A percentile compares a stretch with the other conserved stretches of the same genome.
Conservation (phyloP, 2,888 invertebrate species). For the Lysandra bellargus region DNA sequence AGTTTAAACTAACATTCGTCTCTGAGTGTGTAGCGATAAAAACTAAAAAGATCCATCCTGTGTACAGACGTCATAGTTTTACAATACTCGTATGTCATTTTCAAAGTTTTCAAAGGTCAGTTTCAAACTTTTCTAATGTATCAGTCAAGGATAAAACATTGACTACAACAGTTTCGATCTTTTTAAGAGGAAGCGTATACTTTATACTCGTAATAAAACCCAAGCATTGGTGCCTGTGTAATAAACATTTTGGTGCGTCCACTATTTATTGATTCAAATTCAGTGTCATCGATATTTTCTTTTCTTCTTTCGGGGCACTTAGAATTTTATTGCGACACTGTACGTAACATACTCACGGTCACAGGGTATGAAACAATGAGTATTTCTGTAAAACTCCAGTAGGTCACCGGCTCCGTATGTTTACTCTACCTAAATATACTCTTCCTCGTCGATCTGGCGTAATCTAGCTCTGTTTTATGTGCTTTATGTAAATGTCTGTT, state of each 20-base stretch:
- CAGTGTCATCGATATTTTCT: conserved; percentile 2
- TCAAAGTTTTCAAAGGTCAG: too few species aligned
- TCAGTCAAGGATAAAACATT: too few species aligned
- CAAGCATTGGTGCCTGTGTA: too few species aligned
- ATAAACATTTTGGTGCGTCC: neutral
- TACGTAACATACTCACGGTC: conserved; percentile 1
- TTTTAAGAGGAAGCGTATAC: too few species aligned
- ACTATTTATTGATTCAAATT: neutral
- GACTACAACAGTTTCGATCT: too few species aligned
- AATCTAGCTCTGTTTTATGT: neutral
- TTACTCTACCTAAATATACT: conserved; percentile 23
- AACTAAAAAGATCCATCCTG: too few species aligned
- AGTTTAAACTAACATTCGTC: too few species aligned
- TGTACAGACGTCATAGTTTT: too few species aligned
- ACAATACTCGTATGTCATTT: too few species aligned
- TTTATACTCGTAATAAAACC: too few species aligned
- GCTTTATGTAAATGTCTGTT: neutral
- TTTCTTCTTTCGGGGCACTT: neutral
- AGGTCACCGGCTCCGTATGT: neutral
- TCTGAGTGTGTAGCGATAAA: too few species aligned
- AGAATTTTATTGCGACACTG: conserved; percentile 8
- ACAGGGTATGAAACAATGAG: conserved; percentile 1
- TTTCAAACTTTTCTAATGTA: too few species aligned
- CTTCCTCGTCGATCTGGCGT: conserved; percentile 4
- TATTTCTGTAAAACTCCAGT: conserved; percentile 19